Conservation (phyloP, 2,113 vertebrate genomes). For the Chaenogobius annularis region DNA sequence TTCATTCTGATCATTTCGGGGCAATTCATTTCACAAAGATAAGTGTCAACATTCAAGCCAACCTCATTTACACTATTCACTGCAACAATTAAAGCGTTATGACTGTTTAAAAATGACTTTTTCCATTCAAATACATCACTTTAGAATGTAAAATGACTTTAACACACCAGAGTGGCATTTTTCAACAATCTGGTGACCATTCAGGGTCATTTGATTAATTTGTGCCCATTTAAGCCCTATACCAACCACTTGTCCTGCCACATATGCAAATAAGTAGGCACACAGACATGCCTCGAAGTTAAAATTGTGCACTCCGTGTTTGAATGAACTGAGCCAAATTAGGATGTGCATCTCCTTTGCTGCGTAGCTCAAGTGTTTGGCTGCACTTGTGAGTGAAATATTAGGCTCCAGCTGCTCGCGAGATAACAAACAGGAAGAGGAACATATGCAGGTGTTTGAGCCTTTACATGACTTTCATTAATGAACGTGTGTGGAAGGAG, state of each 20-base stretch:
- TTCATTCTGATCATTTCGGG: too few relatives aligned
- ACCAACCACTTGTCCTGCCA: slow-evolving; percentile 21
- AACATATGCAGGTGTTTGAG: slow-evolving; percentile 31
- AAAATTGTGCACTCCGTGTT: slow-evolving; percentile 31
- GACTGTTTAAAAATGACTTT: too few relatives aligned
- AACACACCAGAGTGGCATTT: too few relatives aligned
- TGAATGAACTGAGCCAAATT: slow-evolving; percentile 48
- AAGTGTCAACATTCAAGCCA: too few relatives aligned
- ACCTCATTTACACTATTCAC: too few relatives aligned
- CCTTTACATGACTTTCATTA: slow-evolving; percentile 1
- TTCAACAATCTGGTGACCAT: too few relatives aligned
- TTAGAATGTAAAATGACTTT: too few relatives aligned
- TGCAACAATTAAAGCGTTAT: too few relatives aligned
- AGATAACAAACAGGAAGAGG: slow-evolving; percentile 55
- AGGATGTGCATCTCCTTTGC: slow-evolving; percentile 50
- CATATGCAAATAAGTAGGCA: slow-evolving; percentile 48
- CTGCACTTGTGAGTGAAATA: slow-evolving; percentile 61
- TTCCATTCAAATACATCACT: too few relatives aligned
- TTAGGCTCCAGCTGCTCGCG: slow-evolving; percentile 57
- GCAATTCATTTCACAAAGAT: too few relatives aligned
- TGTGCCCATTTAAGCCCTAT: too few relatives aligned
- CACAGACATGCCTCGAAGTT: slow-evolving; percentile 67
- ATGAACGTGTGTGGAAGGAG: slow-evolving; percentile 3
- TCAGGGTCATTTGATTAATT: too few relatives aligned
- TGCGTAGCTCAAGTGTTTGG: slow-evolving; percentile 46